Base-by-base conservation (phyloP, 1,140 invertebrate species). In the Pseudomyrmex sp. region DNA sequence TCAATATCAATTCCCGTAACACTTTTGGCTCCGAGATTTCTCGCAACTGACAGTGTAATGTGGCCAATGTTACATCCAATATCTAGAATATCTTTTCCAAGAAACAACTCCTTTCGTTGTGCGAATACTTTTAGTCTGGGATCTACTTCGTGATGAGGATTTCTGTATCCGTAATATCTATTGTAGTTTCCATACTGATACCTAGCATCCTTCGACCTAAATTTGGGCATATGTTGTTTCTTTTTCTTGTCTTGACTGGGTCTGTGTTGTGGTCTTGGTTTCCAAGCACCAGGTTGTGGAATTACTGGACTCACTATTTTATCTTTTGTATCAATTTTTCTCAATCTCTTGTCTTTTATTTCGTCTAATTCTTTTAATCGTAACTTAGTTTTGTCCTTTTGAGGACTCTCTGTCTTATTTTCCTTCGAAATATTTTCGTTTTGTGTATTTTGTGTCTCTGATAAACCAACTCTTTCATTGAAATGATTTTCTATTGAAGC, bases 61-160 rank as follows among this genome's bases (percentile, higher is more conserved):
- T 99, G 97, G 2, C 99, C 99, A 86, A 98, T 97, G 95, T 99
- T 99, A 93, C 99, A 99, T 10, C 99, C 99, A 92, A 99, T 98
- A 92, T 99, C 99, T 58, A 99, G 95, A 26, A 99, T 96, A 94
- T 98, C 97, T 94, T 98, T 99, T 13, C 96, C 96, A 84, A 96
- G 95, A 93, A 99, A 99, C 91, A 99, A 95, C 88, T 99, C 97
- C 61, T 96, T 94, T 84, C 97, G 96, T 83, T 96, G 95, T 59
- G 95, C 95, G 88, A 99, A 97, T 69, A 97, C 96, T 85, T 96
- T 96, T 63, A 99, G 93, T 66, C 99, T 95, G 46, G 96, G 95
- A 94, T 99, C 99, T 82, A 96, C 95, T 82, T 97, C 97, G 62
- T 97, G 95, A 87, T 97, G 96, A 20, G 96, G 95, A 93, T 98